Conservation (phyloP, 2,797 vertebrate species). For the Xyrichtys novacula region DNA sequence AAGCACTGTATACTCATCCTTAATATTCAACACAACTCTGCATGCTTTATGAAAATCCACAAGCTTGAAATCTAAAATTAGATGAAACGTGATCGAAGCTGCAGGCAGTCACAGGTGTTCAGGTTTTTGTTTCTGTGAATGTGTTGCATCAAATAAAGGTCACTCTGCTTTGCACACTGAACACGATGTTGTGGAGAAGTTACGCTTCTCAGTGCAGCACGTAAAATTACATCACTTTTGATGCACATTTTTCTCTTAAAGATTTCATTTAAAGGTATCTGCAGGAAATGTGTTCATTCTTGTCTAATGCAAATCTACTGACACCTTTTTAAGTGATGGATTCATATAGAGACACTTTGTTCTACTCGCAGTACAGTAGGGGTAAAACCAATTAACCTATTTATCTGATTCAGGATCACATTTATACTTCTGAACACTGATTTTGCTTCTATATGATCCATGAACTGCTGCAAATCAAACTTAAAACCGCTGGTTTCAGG, state of each 20-base stretch:
- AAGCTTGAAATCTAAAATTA: constrained; percentile 23
- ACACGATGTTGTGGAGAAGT: not conserved
- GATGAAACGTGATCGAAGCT: constrained; percentile 23
- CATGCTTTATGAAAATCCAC: constrained; percentile 5
- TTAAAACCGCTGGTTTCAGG: too few relatives aligned
- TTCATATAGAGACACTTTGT: not conserved
- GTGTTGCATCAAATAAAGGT: not conserved
- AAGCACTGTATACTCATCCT: not conserved
- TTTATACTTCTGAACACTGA: too few relatives aligned
- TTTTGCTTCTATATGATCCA: too few relatives aligned
- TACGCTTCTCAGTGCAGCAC: not conserved
- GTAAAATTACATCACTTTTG: too few relatives aligned
- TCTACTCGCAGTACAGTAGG: not conserved
- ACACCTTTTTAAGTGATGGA: not conserved
- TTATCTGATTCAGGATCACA: not conserved
- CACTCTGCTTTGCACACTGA: not conserved
- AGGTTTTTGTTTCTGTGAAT: constrained; percentile 10
- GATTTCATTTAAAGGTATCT: not conserved
- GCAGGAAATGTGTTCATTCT: not conserved
- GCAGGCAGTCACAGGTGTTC: constrained; percentile 28
- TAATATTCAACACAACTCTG: constrained; percentile 12
- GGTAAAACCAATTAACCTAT: not conserved
- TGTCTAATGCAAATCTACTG: constrained; percentile 1
- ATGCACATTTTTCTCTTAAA: not conserved
- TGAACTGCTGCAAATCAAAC: too few relatives aligned